Evolutionary conservation across 1,140 invertebrate species (phyloP).

Genomic region (Ostrea denselamellosa): DNA sequence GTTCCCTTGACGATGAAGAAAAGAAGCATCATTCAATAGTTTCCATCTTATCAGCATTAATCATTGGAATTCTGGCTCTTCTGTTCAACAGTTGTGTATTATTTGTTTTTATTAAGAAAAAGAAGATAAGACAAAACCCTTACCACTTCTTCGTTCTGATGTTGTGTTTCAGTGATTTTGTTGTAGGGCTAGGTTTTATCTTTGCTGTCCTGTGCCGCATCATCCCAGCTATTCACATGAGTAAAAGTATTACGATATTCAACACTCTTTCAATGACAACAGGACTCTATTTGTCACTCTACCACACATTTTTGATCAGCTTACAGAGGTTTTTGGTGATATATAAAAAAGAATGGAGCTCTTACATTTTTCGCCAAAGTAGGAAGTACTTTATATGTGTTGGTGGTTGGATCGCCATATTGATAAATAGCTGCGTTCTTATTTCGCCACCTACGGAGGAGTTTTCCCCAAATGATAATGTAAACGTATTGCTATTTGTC

Average conservation of each 20-base stretch:
- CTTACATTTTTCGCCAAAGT: not conserved
- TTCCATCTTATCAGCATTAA: too few relatives aligned
- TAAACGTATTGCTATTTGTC: too few relatives aligned
- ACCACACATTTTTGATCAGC: not conserved
- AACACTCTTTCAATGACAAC: not conserved
- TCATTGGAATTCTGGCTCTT: too few relatives aligned
- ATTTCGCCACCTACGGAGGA: not conserved
- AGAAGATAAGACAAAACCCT: not conserved
- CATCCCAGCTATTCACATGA: not conserved
- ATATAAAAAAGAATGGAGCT: not conserved
- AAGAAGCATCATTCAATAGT: too few relatives aligned
- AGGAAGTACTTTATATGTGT: not conserved
- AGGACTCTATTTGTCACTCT: not conserved
- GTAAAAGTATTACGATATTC: not conserved
- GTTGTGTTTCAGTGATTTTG: not conserved
- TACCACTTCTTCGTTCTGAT: not conserved
- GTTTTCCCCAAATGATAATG: too few relatives aligned
- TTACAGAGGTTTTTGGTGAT: not conserved
- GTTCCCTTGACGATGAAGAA: too few relatives aligned
- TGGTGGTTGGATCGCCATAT: not conserved
- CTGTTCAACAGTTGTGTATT: not conserved
- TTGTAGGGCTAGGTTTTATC: not conserved
- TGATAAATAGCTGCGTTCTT: not conserved
- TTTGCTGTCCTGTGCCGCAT: not conserved
- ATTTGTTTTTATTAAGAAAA: not conserved